Base-by-base conservation (phyloP, 2,113 vertebrate species). In the Thunnus maccoyii region DNA sequence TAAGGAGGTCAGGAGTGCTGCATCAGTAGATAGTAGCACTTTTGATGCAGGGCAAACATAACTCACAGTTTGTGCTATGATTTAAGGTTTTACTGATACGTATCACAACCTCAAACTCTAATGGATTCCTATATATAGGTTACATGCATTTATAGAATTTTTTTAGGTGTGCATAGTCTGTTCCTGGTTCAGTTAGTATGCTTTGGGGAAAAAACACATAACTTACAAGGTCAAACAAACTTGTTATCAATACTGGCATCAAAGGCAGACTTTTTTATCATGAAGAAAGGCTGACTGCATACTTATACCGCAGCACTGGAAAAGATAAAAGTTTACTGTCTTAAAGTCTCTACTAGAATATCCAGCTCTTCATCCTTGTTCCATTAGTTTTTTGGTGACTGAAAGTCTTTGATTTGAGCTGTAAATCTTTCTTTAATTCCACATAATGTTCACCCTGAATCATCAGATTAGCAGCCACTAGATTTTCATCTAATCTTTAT, bases 401-500 rank as follows among this genome's bases (percentile, higher is more conserved):
- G 17, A 56, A 63, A 36, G 18, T 44, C 51, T 55, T 70, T 14
- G 6, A 66, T 66, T 65, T 64, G 10, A 64, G 64, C 46, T 48
- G n/a, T 66, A 67, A 67, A 85, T 61, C 60, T 41, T 12, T 47
- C 61, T 46, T 47, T 25, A 14, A 22, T 25, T 67, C 18, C 52
- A 13, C 36, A 22, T 32, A 44, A 52, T 17, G 18, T 56, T 25
- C 51, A 0, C 12, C 8, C 22, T 17, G 30, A 76, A 22, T 44
- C 44, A 71, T 44, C 75, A 32, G 70, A 82, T 66, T 41, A 50
- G 54, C 46, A 18, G 63, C 30, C 22, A 30, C 54, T 12, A 47
- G 20, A 67, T 65, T 41, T 36, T 12, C 47, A 70, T 78, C 51
- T 55, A 16, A 8, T 75, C 16, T 86, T 71, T 78, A 61, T 52